Evolutionary conservation across 2,113 vertebrate species (phyloP).

Genomic region (Ranitomeya imitator): DNA sequence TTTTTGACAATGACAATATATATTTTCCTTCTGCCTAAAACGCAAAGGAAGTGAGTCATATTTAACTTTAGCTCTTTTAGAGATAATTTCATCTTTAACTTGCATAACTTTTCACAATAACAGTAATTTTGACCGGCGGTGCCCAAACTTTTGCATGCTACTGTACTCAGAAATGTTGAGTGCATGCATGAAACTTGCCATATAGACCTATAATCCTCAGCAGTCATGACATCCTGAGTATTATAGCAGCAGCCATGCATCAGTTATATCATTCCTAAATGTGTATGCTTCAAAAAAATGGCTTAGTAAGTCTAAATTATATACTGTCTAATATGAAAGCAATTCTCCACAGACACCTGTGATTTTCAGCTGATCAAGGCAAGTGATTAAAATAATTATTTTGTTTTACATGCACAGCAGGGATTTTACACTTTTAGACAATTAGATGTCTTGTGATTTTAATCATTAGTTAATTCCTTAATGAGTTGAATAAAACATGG

Average conservation of each 20-base stretch:
- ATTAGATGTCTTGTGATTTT: slow-evolving; percentile 57
- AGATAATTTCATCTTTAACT: too few relatives aligned
- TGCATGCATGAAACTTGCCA: too few relatives aligned
- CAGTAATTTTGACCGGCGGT: too few relatives aligned
- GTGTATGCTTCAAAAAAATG: background rate
- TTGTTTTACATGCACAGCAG: slow-evolving; percentile 52
- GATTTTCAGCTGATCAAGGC: slow-evolving; percentile 54
- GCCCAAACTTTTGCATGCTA: too few relatives aligned
- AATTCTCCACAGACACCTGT: slow-evolving; percentile 38
- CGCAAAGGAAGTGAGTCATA: too few relatives aligned
- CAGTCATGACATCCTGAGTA: too few relatives aligned
- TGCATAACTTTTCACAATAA: too few relatives aligned
- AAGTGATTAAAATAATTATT: slow-evolving; percentile 57
- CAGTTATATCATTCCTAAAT: background rate
- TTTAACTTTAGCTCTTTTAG: too few relatives aligned
- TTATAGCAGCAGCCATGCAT: background rate
- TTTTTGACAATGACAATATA: too few relatives aligned
- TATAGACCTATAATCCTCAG: too few relatives aligned
- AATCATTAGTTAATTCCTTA: slow-evolving; percentile 57
- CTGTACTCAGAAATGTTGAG: too few relatives aligned
- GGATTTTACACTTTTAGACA: slow-evolving; percentile 53
- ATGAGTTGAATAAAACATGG: slow-evolving; percentile 54
- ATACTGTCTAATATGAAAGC: slow-evolving; percentile 37
- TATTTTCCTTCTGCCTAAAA: too few relatives aligned
- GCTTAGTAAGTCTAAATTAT: background rate